Percentiles rank a stretch among this genome's conserved stretches.
Evolutionary conservation across 2,888 invertebrate genomes (phyloP).

Genomic region (Corythucha ciliata): DNA sequence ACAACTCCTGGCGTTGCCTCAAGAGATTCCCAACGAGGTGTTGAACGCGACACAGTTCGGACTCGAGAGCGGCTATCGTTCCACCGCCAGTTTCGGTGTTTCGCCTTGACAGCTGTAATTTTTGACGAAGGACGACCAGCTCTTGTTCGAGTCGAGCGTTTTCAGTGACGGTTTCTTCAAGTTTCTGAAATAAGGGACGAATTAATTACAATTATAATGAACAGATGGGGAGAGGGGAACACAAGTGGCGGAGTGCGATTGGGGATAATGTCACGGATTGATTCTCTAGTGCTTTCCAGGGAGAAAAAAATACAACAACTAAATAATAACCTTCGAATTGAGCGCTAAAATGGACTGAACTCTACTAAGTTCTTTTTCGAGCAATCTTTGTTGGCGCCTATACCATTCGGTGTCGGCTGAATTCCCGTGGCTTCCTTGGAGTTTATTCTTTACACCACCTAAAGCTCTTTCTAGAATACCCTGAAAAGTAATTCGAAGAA

Average conservation of each 20-base stretch:
- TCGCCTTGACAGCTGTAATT: slow-evolving; percentile 61
- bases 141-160: slow-evolving; percentile 83
- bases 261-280: no score
- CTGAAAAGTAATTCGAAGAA: slow-evolving; percentile 35
- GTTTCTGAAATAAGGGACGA: slow-evolving; percentile 54
- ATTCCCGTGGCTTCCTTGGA: slow-evolving; percentile 53
- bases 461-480: slow-evolving; percentile 60
- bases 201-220: no score
- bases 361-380: slow-evolving; percentile 70
- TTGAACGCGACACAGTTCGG: slow-evolving; percentile 73
- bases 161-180: slow-evolving; percentile 85
- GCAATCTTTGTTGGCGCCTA: slow-evolving; percentile 56
- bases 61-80: slow-evolving; percentile 38
- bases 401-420: slow-evolving; percentile 57
- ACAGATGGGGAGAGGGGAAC: no score
- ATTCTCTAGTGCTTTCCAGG: slow-evolving; percentile 1
- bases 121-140: slow-evolving; percentile 71
- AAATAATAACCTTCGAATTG: slow-evolving; percentile 73
- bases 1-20: slow-evolving; percentile 74
- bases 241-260: no score
- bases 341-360: slow-evolving; percentile 79
- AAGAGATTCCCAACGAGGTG: slow-evolving; percentile 75
- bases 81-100: slow-evolving; percentile 45
- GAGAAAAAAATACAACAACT: slow-evolving; percentile 37
- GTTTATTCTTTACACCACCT: slow-evolving; percentile 53